Evolutionary conservation across 2,797 vertebrate species (phyloP).

Genomic region (Cynodonichthys magdalenae): DNA sequence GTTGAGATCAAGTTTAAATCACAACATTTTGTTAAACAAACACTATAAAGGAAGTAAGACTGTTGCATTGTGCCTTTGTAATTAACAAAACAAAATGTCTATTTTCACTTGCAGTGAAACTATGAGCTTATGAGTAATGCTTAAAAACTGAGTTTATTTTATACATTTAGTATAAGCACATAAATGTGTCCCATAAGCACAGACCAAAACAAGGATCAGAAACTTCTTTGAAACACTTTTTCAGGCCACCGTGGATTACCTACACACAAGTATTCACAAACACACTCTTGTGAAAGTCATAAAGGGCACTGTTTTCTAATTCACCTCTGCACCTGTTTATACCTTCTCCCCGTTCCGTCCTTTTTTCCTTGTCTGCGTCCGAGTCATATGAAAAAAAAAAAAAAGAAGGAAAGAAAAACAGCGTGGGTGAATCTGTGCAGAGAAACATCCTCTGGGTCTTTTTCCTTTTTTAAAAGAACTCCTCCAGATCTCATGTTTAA

Average conservation of each 20-base stretch:
- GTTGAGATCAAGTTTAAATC: neutral
- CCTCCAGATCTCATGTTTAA: constrained; percentile 86
- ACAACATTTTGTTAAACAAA: too few species aligned
- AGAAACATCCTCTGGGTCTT: constrained; percentile 85
- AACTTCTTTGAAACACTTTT: constrained; percentile 70
- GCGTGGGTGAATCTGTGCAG: constrained; percentile 84
- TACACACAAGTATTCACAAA: constrained; percentile 66
- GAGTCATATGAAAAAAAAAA: constrained; percentile 63
- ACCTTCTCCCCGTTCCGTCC: constrained; percentile 61
- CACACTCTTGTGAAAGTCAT: constrained; percentile 75
- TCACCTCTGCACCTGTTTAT: constrained; percentile 82
- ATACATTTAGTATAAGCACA: constrained; percentile 33
- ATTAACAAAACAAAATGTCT: constrained; percentile 1
- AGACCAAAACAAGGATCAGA: constrained; percentile 64
- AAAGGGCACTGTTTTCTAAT: constrained; percentile 78
- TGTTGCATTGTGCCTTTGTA: neutral
- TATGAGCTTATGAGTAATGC: constrained; percentile 56
- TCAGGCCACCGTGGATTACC: constrained; percentile 66
- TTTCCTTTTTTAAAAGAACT: constrained; percentile 83
- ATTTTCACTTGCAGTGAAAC: constrained; percentile 38
- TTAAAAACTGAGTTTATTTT: constrained; percentile 53
- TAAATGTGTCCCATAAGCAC: constrained; percentile 50
- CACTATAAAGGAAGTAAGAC: too few species aligned
- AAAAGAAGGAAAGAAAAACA: constrained; percentile 67
- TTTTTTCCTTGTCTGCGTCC: constrained; percentile 78